Conservation (phyloP, 2,797 vertebrate genomes). For the Menidia menidia region DNA sequence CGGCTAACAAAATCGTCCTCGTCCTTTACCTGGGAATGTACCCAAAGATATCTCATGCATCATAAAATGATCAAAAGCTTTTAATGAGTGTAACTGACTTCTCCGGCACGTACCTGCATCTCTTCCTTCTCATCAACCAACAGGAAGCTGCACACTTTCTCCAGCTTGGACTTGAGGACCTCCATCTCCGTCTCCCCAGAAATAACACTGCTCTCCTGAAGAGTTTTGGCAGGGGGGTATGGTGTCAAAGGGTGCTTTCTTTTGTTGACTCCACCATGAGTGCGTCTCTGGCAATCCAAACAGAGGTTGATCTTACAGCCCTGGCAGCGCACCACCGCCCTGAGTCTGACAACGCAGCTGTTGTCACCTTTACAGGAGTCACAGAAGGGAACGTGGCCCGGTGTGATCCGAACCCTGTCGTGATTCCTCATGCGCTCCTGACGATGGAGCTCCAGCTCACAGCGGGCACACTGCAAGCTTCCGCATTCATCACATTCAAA, state of each 20-base stretch:
- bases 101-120: slow-evolving; percentile 88
- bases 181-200: slow-evolving; percentile 84
- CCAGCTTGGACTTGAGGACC: slow-evolving; percentile 87
- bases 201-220: slow-evolving; percentile 75
- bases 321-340: slow-evolving; percentile 93
- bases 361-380: slow-evolving; percentile 91
- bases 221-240: slow-evolving; percentile 84
- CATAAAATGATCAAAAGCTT: not conserved
- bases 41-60: not conserved
- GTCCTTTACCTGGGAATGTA: slow-evolving; percentile 86
- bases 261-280: slow-evolving; percentile 91
- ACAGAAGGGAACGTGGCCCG: slow-evolving; percentile 92
- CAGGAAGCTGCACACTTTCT: slow-evolving; percentile 93
- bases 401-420: slow-evolving; percentile 89
- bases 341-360: slow-evolving; percentile 78
- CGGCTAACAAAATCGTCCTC: slow-evolving; percentile 93
- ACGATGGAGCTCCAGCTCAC: slow-evolving; percentile 93
- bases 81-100: fast-evolving
- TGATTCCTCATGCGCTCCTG: slow-evolving; percentile 93
- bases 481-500: slow-evolving; percentile 98
- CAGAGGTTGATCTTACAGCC: slow-evolving; percentile 96
- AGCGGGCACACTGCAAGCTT: slow-evolving; percentile 92
- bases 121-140: slow-evolving; percentile 96
- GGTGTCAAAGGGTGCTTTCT: slow-evolving; percentile 90
- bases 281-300: slow-evolving; percentile 95